Evolutionary conservation across 2,888 invertebrate genomes (phyloP).

Genomic region (Scaptodrosophila latifasciaeformis): DNA sequence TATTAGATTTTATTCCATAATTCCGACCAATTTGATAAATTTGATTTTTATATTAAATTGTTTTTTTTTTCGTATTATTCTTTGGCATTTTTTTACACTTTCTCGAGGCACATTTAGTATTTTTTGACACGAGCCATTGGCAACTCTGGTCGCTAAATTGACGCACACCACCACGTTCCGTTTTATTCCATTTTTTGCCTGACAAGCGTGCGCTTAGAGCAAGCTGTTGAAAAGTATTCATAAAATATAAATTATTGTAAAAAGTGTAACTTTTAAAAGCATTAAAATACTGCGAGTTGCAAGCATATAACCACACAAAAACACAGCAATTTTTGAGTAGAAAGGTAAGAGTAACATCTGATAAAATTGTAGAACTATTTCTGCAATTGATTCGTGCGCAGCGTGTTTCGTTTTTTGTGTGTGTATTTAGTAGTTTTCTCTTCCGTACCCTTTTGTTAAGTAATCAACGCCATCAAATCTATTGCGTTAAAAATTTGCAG

Average conservation of each 20-base stretch:
- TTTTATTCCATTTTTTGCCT: too few species aligned
- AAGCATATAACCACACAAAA: constrained; percentile 22
- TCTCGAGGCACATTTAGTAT: too few species aligned
- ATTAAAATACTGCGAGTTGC: not conserved
- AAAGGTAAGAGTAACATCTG: constrained; percentile 37
- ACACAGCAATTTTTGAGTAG: constrained; percentile 26
- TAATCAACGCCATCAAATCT: constrained; percentile 37
- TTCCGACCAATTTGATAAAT: too few species aligned
- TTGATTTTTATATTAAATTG: too few species aligned
- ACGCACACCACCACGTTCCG: too few species aligned
- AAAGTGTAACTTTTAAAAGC: constrained; percentile 36
- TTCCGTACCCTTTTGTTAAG: constrained; percentile 44
- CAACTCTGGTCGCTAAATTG: too few species aligned
- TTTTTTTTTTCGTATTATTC: too few species aligned
- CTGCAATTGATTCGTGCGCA: constrained; percentile 20
- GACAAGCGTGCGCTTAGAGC: constrained; percentile 15
- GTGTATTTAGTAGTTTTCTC: constrained; percentile 35
- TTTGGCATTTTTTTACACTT: too few species aligned
- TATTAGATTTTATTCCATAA: too few species aligned
- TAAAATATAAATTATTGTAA: constrained; percentile 38
- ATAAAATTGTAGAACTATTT: constrained; percentile 9
- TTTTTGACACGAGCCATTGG: too few species aligned
- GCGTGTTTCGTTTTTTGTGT: too few species aligned
- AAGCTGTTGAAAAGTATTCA: constrained; percentile 51
- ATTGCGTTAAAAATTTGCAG: constrained; percentile 3